A percentile compares a stretch with the other conserved stretches of the same genome.
phyloP scores from a whole-genome alignment of 2,888 invertebrate genomes.

The Trilocha varians region DNA sequence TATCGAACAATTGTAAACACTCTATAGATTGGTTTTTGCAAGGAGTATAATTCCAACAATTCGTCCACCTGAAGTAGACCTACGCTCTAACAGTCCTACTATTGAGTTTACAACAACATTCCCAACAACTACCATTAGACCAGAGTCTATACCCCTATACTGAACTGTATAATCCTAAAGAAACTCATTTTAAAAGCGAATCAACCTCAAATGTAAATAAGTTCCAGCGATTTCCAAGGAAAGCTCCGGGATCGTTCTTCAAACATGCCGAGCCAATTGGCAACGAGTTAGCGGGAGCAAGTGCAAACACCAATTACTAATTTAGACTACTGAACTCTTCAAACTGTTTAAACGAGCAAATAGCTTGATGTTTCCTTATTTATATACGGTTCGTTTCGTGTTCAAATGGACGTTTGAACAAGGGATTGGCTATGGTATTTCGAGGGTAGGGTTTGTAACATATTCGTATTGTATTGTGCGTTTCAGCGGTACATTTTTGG shows the following conservation, averaged over 20 bases:
- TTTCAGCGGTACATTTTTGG: too few species aligned
- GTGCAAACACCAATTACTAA: neutral
- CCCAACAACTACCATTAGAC: too few species aligned
- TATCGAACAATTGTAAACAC: too few species aligned
- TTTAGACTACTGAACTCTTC: neutral
- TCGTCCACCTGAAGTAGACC: too few species aligned
- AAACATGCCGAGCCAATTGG: neutral
- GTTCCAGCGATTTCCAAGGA: neutral
- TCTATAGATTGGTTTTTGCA: too few species aligned
- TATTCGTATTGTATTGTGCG: too few species aligned
- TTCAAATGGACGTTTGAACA: neutral
- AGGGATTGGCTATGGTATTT: neutral
- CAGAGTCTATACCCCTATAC: too few species aligned
- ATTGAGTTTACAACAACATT: too few species aligned
- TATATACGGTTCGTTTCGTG: neutral
- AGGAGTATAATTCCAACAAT: too few species aligned
- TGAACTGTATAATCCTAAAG: too few species aligned
- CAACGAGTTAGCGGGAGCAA: neutral
- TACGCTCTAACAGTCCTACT: too few species aligned
- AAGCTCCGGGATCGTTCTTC: neutral
- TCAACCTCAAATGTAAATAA: neutral
- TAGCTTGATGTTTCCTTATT: neutral
- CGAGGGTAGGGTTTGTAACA: too few species aligned
- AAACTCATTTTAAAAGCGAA: neutral
- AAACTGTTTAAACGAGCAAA: neutral